Evolutionary conservation across 35 echinoderm and acorn worm species (phyloP).

Genomic region (Chiridota heheva): DNA sequence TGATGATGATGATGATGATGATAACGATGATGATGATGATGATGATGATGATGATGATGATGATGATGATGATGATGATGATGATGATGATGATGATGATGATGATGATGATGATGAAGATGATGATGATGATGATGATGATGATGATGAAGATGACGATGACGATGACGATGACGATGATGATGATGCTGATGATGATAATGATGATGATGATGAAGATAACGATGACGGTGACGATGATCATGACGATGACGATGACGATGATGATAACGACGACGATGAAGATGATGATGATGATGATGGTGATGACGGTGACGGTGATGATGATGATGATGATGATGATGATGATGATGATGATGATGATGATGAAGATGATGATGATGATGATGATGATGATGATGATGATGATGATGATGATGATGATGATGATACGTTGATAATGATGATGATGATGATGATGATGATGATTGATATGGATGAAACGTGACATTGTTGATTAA

Average conservation of each 20-base stretch:
- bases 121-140: slow-evolving; percentile 20
- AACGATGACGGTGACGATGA: slow-evolving; percentile 10
- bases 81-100: slow-evolving; percentile 27
- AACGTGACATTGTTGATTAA: not conserved
- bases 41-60: slow-evolving; percentile 30
- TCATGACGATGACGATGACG: slow-evolving; percentile 13
- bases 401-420: slow-evolving; percentile 18
- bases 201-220: slow-evolving; percentile 25
- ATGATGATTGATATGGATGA: slow-evolving; percentile 11
- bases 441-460: not conserved
- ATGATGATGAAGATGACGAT: slow-evolving; percentile 15
- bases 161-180: slow-evolving; percentile 27
- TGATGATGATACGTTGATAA: not conserved
- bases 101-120: not conserved
- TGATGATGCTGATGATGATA: slow-evolving; percentile 16
- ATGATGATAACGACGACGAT: not conserved
- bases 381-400: slow-evolving; percentile 27
- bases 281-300: not conserved
- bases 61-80: slow-evolving; percentile 33
- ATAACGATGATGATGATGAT: slow-evolving; percentile 19
- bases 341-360: not conserved
- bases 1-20: slow-evolving; percentile 30
- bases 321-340: slow-evolving; percentile 18
- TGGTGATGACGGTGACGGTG: not conserved
- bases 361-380: slow-evolving; percentile 10